Evolutionary conservation across 2,797 vertebrate species (phyloP), one percentile per base, ranked within the genome.

Genomic region (Tamandua tetradactyla): DNA sequence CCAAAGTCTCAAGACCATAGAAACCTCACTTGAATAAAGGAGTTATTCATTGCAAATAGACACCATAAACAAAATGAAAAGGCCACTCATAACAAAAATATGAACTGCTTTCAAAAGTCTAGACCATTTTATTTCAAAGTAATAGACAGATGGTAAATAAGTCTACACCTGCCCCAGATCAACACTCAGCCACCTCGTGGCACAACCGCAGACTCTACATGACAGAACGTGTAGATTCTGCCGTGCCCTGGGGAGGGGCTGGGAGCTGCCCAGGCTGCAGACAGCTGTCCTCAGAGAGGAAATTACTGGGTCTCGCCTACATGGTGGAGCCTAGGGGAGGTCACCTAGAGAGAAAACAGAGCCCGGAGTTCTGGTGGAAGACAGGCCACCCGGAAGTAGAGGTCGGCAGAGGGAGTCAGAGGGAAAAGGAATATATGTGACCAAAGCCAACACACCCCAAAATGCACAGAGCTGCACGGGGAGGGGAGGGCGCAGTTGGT

Each of bases 171-270:
- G 1, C 49, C 80, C 35, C 8, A 80, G 72, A 75, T 20, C 9
- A 52, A 84, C 49, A n/a, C 27, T 35, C n/a, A 32, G 47, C 7
- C 78, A 22, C 3, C 3, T 3, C 7, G 0, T 37, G 66, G 30
- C 52, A 69, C n/a, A 37, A 69, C 10, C 18, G 74, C 30, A 27
- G 2, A 30, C 0, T 2, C 5, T 27, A 23, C 4, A 0, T 3
- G 14, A 17, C 5, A 22, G 12, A 59, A 25, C 32, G 13, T 5
- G 20, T n/a, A 37, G 11, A 37, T 74, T 37, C 30, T 1, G 23
- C 69, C 66, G 35, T 0, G 15, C 7, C 27, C 61, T 0, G 4
- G 13, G n/a, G 3, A 7, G 25, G 74, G 68, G 52, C 23, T 20
- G 57, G 27, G 23, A 72, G 81, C 35, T 5, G 2, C 3, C 25